These are phyloP conservation scores for Halictus quadricinctus DNA, from an alignment of 2,888 invertebrate genomes.

Conservation along the genomic window DNA sequence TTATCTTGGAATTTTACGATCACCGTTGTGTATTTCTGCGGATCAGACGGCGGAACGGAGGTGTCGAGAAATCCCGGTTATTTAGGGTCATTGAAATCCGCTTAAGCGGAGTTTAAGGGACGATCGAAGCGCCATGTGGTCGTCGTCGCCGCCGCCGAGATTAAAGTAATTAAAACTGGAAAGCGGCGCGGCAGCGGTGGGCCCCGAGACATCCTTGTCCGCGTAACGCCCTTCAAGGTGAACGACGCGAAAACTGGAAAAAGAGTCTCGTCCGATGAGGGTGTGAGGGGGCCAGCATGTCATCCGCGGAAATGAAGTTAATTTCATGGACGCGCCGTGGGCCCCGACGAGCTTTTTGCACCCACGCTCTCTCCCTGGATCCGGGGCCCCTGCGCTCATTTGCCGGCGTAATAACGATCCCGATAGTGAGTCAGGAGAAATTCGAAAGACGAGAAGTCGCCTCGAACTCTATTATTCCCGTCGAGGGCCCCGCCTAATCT, in stretches of 20 bases:
- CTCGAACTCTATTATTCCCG: conserved; percentile 33
- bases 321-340: conserved; percentile 58
- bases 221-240: conserved; percentile 61
- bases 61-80: conserved; percentile 58
- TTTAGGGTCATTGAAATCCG: conserved; percentile 54
- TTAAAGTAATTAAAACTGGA: conserved; percentile 66
- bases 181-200: conserved; percentile 9
- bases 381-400: conserved; percentile 13
- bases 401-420: conserved; percentile 55
- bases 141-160: conserved; percentile 43
- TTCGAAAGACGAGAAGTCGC: conserved; percentile 40
- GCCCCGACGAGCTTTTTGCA: conserved; percentile 56
- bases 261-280: conserved; percentile 14
- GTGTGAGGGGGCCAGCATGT: conserved; percentile 52
- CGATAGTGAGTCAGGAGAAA: conserved; percentile 59
- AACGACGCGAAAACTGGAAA: conserved; percentile 66
- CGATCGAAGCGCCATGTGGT: conserved; percentile 36
- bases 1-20: conserved; percentile 53
- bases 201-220: conserved; percentile 54
- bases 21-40: conserved; percentile 27
- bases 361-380: conserved; percentile 49
- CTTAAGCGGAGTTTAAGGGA: conserved; percentile 45
- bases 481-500: conserved; percentile 32
- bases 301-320: conserved; percentile 68
- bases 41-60: conserved; percentile 45